Evolutionary conservation across 2,888 invertebrate species (phyloP), one percentile per base, ranked within the genome.

Genomic region (Copidosoma aretas): DNA sequence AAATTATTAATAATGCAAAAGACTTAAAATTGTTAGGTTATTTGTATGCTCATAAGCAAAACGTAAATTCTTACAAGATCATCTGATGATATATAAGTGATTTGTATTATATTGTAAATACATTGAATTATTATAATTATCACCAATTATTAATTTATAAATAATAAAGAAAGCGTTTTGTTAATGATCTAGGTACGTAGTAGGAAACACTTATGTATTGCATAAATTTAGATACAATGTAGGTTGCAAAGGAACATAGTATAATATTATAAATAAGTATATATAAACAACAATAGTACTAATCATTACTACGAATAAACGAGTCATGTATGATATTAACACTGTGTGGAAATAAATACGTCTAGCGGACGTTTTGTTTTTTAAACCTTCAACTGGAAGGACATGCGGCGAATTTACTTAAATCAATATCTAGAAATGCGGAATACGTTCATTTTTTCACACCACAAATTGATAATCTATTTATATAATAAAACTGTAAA

Each of bases 391-490:
- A 32, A 32, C 54, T 41, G 46, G 58, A 62, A 24, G 54, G 41
- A 54, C 21, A 49, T 49, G 72, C 72, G 72, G 69, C 71, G 43
- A 67, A 59, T 67, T 72, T 70, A 72, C 70, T 72, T 72, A 70
- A 70, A 64, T 68, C 24, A 43, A 51, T 58, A 53, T 59, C 22
- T 60, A 56, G 17, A 51, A 46, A 61, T 57, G 60, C 24, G 39
- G 64, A 61, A 49, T 46, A 21, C 53, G 46, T 61, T 19, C 39
- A 58, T 65, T 59, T 52, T 41, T 69, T 69, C 53, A 52, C 59
- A 39, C 53, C 56, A 70, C 43, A 73, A 77, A 75, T 80, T 75
- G 76, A 78, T 75, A 77, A 79, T 80, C 77, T 80, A 80, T 80
- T 79, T 80, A 79, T 80, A 76, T 76, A 78, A 76, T 52, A 72